Evolutionary conservation across 1,140 invertebrate species (phyloP).

Genomic region (Eriosoma lanigerum): DNA sequence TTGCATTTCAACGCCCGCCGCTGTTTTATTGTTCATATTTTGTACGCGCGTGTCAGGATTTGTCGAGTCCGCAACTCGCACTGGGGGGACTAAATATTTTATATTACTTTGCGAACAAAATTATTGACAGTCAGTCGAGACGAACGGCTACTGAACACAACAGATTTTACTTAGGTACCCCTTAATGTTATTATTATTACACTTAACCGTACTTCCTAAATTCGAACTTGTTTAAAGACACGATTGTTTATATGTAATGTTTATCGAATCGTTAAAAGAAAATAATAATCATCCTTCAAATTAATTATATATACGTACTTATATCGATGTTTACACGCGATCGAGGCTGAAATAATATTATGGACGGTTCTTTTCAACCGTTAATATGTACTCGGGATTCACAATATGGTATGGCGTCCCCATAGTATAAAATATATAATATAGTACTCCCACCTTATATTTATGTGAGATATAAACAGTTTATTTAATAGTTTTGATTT

Average conservation of each 20-base stretch:
- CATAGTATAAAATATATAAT: neutral
- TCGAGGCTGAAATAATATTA: neutral
- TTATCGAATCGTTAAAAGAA: neutral
- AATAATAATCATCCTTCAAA: neutral
- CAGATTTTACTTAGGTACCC: neutral
- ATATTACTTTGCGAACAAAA: neutral
- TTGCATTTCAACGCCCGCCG: neutral
- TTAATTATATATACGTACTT: constrained; percentile 3
- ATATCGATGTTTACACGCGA: constrained; percentile 1
- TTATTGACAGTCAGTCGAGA: neutral
- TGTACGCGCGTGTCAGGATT: neutral
- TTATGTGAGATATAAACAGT: constrained; percentile 4
- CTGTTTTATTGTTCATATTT: neutral
- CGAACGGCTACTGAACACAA: neutral
- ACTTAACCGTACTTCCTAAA: neutral
- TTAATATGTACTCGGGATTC: neutral
- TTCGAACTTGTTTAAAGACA: neutral
- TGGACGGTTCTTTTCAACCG: neutral
- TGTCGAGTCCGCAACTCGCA: neutral
- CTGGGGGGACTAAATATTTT: neutral
- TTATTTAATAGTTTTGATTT: constrained; percentile 1
- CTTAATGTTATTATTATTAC: neutral
- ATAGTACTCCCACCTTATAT: neutral
- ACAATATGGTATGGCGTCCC: neutral
- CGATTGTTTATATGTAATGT: neutral